phyloP scores from a whole-genome alignment of 2,113 vertebrate genomes.

The Prolemur simus region DNA sequence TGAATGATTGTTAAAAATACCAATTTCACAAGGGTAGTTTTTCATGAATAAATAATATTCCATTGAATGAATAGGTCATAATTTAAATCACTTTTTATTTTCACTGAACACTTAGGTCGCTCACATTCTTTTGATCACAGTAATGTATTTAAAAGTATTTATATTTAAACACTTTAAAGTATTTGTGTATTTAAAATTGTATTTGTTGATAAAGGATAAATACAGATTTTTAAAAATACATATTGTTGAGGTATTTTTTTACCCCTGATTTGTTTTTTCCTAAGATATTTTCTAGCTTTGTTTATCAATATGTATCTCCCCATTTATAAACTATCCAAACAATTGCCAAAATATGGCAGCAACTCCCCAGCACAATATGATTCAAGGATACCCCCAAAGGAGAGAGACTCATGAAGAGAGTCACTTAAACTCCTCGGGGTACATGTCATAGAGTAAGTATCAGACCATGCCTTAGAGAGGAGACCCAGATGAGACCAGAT shows the following conservation, averaged over 20 bases:
- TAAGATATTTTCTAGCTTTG: not conserved
- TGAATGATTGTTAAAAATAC: not conserved
- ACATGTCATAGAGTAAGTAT: not conserved
- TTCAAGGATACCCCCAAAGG: not conserved
- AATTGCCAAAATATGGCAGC: not conserved
- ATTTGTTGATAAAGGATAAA: not conserved
- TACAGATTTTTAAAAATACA: not conserved
- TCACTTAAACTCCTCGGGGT: not conserved
- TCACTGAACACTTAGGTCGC: not conserved
- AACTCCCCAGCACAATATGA: not conserved
- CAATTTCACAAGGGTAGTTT: not conserved
- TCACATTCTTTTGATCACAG: not conserved
- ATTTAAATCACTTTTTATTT: not conserved
- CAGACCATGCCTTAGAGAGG: not conserved
- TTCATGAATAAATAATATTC: not conserved
- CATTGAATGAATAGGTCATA: not conserved
- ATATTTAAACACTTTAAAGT: not conserved
- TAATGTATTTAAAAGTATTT: conserved; percentile 4
- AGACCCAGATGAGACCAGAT: not conserved
- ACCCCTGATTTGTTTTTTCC: not conserved
- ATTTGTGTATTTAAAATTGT: not conserved
- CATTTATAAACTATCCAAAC: not conserved
- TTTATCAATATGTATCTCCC: not conserved
- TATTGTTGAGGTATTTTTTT: not conserved
- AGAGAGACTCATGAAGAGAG: not conserved